These are phyloP conservation scores for Microplitis deprimator DNA, from an alignment of 2,888 invertebrate genomes.

Conservation along the genomic window DNA sequence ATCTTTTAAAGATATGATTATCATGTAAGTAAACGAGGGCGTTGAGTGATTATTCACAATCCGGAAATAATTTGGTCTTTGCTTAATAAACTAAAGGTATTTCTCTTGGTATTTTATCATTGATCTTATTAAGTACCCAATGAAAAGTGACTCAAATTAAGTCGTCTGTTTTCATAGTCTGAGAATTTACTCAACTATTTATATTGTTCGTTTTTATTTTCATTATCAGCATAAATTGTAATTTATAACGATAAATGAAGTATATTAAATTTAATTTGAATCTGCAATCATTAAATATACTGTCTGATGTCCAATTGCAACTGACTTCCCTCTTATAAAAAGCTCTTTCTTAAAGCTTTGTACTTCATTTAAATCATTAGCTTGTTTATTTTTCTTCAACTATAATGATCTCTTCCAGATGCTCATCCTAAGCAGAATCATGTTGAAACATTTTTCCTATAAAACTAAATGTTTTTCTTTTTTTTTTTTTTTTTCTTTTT, in stretches of 20 bases:
- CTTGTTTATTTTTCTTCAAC: not conserved
- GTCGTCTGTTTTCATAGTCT: conserved; percentile 10
- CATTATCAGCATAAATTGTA: not conserved
- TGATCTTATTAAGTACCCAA: conserved; percentile 29
- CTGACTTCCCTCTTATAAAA: conserved; percentile 41
- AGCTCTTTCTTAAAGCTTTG: conserved; percentile 4
- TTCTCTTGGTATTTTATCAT: conserved; percentile 45
- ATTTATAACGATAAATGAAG: conserved; percentile 23
- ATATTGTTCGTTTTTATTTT: not conserved
- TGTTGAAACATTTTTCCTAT: conserved; percentile 9
- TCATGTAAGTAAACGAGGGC: conserved; percentile 45
- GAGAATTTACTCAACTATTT: not conserved
- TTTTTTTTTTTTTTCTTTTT: conserved; percentile 23
- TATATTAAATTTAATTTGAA: conserved; percentile 33
- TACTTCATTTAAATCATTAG: conserved; percentile 14
- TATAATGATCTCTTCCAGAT: conserved; percentile 22
- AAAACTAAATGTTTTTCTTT: conserved; percentile 32
- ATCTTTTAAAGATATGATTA: conserved; percentile 2
- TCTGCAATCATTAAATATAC: conserved; percentile 25
- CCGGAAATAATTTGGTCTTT: conserved; percentile 43
- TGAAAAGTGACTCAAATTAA: conserved; percentile 47
- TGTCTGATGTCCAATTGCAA: conserved; percentile 59
- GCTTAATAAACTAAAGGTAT: conserved; percentile 37
- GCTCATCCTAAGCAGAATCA: not conserved
- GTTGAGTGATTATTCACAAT: conserved; percentile 36